phyloP scores from a whole-genome alignment of 2,797 vertebrate species.

The Nothura maculosa region DNA sequence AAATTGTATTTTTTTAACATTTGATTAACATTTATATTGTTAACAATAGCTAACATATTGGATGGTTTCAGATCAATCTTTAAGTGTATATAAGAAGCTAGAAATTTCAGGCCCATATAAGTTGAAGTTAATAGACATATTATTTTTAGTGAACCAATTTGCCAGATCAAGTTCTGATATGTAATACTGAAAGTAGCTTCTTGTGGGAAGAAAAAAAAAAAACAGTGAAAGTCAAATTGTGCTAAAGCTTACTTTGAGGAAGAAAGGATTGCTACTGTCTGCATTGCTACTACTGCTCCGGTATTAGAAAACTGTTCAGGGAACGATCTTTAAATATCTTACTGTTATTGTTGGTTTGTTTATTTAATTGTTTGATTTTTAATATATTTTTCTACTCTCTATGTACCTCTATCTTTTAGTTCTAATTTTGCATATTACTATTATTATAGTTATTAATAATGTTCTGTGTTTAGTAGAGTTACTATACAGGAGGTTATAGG shows the following conservation, averaged over 20 bases:
- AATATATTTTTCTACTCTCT: background rate
- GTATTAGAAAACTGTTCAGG: background rate
- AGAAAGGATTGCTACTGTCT: background rate
- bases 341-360: too few species aligned
- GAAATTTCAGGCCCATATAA: background rate
- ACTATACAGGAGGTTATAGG: background rate
- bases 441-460: background rate
- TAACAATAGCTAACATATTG: background rate
- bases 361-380: background rate
- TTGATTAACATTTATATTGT: too few species aligned
- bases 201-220: background rate
- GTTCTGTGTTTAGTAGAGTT: background rate
- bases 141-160: background rate
- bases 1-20: background rate
- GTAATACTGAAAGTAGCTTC: background rate
- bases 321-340: background rate
- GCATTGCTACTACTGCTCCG: background rate
- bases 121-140: background rate
- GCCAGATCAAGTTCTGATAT: background rate
- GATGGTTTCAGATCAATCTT: background rate
- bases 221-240: background rate
- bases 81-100: background rate
- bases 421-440: background rate
- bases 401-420: background rate
- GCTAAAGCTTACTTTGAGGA: fast-evolving